phyloP scores from a whole-genome alignment of 2,797 vertebrate species.

The Xenentodon cancila region DNA sequence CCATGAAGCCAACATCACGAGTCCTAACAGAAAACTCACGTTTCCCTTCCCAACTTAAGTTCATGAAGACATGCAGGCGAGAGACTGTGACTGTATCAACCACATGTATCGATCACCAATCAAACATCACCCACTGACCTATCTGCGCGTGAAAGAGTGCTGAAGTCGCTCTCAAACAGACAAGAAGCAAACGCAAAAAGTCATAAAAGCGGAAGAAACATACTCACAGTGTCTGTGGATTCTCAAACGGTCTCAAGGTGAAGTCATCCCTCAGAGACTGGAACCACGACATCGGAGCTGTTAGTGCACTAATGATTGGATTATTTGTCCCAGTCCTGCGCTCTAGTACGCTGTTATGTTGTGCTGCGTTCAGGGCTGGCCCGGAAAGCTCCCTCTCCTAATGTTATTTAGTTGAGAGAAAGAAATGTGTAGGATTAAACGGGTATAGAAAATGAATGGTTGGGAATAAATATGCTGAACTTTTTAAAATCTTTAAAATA shows the following conservation, averaged over 20 bases:
- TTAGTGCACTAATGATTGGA: slow-evolving; percentile 47
- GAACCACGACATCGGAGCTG: slow-evolving; percentile 62
- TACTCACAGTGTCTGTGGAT: slow-evolving; percentile 56
- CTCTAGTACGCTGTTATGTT: slow-evolving; percentile 3
- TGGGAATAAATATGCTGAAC: too few species aligned
- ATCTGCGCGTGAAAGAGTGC: not conserved
- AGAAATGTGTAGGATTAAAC: too few species aligned
- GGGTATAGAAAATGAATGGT: too few species aligned
- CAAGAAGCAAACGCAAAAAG: not conserved
- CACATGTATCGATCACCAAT: slow-evolving; percentile 49
- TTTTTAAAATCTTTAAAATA: too few species aligned
- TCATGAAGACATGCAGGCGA: slow-evolving; percentile 12
- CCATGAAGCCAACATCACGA: not conserved
- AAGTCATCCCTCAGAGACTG: slow-evolving; percentile 68
- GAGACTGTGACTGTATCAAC: not conserved
- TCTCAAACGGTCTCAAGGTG: slow-evolving; percentile 68
- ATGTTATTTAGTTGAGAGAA: too few species aligned
- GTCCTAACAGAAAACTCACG: not conserved
- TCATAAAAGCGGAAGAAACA: not conserved
- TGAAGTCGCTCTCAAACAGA: too few species aligned
- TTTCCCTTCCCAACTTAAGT: not conserved
- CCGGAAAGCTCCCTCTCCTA: slow-evolving; percentile 2
- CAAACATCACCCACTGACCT: slow-evolving; percentile 14
- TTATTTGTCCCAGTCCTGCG: slow-evolving; percentile 48
- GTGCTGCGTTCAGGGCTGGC: slow-evolving; percentile 42